Evolutionary conservation across 2,113 vertebrate species (phyloP), one percentile per base, ranked within the genome.

Genomic region (Hippocampus guttulatus): DNA sequence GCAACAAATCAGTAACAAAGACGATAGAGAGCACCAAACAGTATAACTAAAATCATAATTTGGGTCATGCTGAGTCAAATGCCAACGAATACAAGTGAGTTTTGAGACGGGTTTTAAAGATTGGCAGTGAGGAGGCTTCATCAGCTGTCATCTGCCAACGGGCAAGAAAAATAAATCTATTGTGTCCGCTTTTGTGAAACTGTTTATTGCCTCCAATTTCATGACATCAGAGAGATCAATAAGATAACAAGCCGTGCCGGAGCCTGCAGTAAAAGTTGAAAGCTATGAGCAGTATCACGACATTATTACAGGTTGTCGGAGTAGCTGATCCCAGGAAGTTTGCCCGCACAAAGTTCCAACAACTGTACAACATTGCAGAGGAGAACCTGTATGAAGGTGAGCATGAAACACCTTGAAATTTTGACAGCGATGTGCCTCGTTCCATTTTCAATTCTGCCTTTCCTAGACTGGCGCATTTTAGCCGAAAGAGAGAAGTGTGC

Each of bases 401-500:
- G 73, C 5, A 64, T 51, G 27, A 3, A 20, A 1, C n/a, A 64
- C 27, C 43, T 40, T 16, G 18, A 66, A 68, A 23, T 11, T 2
- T 21, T 67, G 2, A 3, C 51, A 52, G 27, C 33, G 2, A 14
- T 21, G 3, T 4, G 27, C 10, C 18, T 15, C 5, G n/a, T 65
- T 47, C 43, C 7, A 65, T 18, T 25, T 16, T 30, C 21, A 66
- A 72, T 73, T 21, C 1, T 74, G 2, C 40, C 21, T 38, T 62
- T 66, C 52, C 71, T 65, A 95, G 94, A 94, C 74, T 95, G 94
- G 94, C 76, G 30, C 30, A 66, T 43, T 58, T 40, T 93, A 6
- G 84, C 71, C 27, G 79, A 91, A 78, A 86, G 72, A 77, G 92
- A 93, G 58, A 94, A 88, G 82, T 95, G 94, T 93, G 94, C 94